A percentile compares a stretch with the other conserved stretches of the same genome.
Conservation (phyloP, 2,888 invertebrate genomes). For the Callyntrura guangdongensis region DNA sequence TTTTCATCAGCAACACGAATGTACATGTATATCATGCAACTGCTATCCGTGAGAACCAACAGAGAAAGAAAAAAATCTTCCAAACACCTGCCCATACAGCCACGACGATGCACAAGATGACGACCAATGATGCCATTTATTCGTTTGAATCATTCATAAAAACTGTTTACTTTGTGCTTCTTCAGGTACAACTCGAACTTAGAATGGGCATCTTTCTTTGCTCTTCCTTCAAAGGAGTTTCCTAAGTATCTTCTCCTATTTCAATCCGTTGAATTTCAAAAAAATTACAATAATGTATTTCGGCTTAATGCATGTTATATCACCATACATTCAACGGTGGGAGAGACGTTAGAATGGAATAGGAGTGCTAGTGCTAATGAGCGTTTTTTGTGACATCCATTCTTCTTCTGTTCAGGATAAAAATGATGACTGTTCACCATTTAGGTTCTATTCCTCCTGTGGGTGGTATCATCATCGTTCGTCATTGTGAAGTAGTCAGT, state of each 20-base stretch:
- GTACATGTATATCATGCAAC: conserved; percentile 14
- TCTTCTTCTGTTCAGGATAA: conserved; percentile 11
- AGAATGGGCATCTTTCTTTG: conserved; percentile 53
- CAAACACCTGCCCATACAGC: conserved; percentile 23
- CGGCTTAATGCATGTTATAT: not conserved
- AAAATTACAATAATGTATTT: not conserved
- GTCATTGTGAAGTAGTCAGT: conserved; percentile 7
- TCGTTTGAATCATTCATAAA: conserved; percentile 54
- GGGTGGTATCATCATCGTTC: conserved; percentile 57
- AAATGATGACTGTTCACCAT: not conserved
- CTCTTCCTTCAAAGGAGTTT: conserved; percentile 49
- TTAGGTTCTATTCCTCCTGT: conserved; percentile 45
- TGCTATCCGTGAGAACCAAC: conserved; percentile 33
- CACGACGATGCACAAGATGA: conserved; percentile 18
- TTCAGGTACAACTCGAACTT: conserved; percentile 45
- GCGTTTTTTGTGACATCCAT: conserved; percentile 43
- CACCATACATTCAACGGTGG: not conserved
- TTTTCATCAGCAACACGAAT: not conserved
- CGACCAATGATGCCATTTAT: conserved; percentile 41
- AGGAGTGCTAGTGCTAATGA: conserved; percentile 44
- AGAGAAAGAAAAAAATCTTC: not conserved
- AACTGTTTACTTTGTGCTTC: conserved; percentile 44
- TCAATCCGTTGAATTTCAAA: conserved; percentile 9
- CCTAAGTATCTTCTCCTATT: conserved; percentile 22
- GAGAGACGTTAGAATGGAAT: not conserved